A percentile compares a stretch with the other conserved stretches of the same genome.
These are phyloP conservation scores for Polyommatus icarus DNA, from an alignment of 2,888 invertebrate species.

Conservation along the genomic window DNA sequence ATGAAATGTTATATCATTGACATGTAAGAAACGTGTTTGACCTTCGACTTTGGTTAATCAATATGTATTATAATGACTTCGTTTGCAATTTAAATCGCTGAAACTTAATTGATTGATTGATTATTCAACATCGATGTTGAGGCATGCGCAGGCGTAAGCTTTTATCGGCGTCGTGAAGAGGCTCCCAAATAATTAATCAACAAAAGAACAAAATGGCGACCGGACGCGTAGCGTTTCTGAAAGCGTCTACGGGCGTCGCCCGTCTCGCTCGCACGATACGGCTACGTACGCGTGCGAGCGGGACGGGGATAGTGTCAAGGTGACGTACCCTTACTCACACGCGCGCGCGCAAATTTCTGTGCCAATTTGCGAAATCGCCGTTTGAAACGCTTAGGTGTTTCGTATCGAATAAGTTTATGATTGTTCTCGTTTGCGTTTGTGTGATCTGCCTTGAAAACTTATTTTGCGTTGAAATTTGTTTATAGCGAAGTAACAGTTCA, in stretches of 20 bases:
- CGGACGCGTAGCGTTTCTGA: constrained; percentile 75
- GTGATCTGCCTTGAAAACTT: neutral
- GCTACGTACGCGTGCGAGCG: constrained; percentile 58
- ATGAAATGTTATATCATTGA: neutral
- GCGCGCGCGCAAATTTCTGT: constrained; percentile 51
- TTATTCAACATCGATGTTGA: no score
- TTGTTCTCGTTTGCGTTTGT: neutral
- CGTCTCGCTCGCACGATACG: constrained; percentile 55
- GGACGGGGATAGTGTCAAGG: constrained; percentile 66
- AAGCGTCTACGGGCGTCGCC: constrained; percentile 69
- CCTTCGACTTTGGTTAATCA: constrained; percentile 21
- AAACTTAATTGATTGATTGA: neutral
- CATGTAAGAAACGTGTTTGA: constrained; percentile 9
- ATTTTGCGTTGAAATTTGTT: neutral
- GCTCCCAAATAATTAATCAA: constrained; percentile 57
- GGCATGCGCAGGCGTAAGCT: neutral
- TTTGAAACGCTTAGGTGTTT: constrained; percentile 35
- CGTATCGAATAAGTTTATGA: neutral
- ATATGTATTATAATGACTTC: neutral
- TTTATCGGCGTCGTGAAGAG: constrained; percentile 41
- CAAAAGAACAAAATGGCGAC: constrained; percentile 73
- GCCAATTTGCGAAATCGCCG: constrained; percentile 50
- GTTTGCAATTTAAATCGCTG: constrained; percentile 19
- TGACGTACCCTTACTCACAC: constrained; percentile 69
- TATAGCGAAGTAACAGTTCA: neutral